Percentiles rank a stretch among this genome's conserved stretches.
These are phyloP conservation scores for Phalacrocorax brasilianus DNA, from an alignment of 2,113 vertebrate genomes.

Conservation along the genomic window DNA sequence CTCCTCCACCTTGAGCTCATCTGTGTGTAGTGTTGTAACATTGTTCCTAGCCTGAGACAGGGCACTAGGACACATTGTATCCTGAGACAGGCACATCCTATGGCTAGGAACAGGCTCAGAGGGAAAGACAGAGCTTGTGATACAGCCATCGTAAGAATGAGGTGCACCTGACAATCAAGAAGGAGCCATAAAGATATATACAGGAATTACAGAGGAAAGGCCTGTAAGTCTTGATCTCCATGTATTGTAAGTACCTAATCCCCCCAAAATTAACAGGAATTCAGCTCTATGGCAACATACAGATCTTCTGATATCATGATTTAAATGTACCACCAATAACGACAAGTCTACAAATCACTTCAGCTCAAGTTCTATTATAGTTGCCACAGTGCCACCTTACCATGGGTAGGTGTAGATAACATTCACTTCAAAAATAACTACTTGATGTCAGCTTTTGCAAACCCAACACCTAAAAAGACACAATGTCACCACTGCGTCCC, in stretches of 20 bases:
- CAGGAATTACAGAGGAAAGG: background rate
- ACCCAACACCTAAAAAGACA: background rate
- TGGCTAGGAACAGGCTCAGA: background rate
- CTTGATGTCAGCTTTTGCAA: background rate
- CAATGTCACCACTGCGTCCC: background rate
- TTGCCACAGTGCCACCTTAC: background rate
- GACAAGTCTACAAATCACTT: background rate
- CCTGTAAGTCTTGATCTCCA: background rate
- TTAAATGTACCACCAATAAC: background rate
- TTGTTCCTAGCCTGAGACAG: background rate
- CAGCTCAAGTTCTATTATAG: rapidly evolving
- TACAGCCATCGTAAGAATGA: background rate
- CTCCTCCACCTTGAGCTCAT: background rate
- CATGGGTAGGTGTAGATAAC: background rate
- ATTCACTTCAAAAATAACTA: background rate
- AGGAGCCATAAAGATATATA: background rate
- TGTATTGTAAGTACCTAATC: background rate
- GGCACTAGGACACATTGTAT: background rate
- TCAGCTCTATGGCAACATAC: background rate
- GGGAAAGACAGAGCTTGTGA: background rate
- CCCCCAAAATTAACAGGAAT: background rate
- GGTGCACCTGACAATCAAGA: background rate
- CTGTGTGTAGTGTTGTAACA: rapidly evolving
- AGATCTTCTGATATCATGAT: background rate
- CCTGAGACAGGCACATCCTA: background rate